phyloP scores from a whole-genome alignment of 2,113 vertebrate genomes.

The Thalassoma bifasciatum region DNA sequence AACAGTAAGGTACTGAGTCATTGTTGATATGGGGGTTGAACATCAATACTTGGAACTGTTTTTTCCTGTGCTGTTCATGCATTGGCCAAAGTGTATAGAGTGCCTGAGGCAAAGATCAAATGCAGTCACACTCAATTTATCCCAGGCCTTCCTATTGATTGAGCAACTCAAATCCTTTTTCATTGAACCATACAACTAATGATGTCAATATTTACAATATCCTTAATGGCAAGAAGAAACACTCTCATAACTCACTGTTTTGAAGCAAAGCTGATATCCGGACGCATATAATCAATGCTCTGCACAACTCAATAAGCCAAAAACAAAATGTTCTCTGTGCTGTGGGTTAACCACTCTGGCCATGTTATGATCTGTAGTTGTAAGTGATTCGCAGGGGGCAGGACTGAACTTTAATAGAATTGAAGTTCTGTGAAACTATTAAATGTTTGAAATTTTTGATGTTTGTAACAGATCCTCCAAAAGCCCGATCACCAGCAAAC shows the following conservation, averaged over 20 bases:
- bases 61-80: neutral
- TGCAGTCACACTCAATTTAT: neutral
- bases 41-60: neutral
- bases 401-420: neutral
- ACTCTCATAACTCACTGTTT: neutral
- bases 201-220: neutral
- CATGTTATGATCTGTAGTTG: neutral
- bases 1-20: neutral
- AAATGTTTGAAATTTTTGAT: constrained; percentile 11
- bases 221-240: neutral
- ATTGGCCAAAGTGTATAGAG: neutral
- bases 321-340: neutral
- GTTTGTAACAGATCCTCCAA: constrained; percentile 86
- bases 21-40: neutral
- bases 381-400: neutral
- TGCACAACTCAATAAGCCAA: neutral
- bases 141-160: too few species aligned
- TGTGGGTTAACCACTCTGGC: neutral
- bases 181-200: neutral
- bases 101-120: constrained; percentile 3
- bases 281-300: neutral
- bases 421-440: neutral
- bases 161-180: neutral
- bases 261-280: neutral
- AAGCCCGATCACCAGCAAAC: constrained; percentile 92